Evolutionary conservation across 2,797 vertebrate species (phyloP), one percentile per base, ranked within the genome.

Genomic region (Eulemur albifrons): DNA sequence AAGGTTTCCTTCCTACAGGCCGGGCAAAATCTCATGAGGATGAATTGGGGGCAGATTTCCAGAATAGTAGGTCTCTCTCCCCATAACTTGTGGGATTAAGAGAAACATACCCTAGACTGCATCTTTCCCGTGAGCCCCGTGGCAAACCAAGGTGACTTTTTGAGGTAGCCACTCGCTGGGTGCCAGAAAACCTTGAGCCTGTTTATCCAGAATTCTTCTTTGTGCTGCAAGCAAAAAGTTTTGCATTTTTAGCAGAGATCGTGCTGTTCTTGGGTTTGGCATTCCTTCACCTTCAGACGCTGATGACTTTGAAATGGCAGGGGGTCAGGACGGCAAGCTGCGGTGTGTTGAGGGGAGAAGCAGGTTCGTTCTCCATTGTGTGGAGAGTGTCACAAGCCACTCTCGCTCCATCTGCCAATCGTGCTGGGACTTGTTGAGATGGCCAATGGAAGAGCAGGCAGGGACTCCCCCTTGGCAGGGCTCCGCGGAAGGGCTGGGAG

Each of bases 271-370:
- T 18, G 82, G 9, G 2, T 82, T 87, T 92, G 77, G 32, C 69
- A 95, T 30, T 79, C 20, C 9, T 18, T 59, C 35, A 38, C 40
- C 23, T 21, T 21, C 27, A 57, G 30, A 90, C 38, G 52, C 23
- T 25, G 27, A 43, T 95, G 93, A 94, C 79, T 94, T 94, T 96
- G 97, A 90, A 90, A 88, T 18, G 50, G 54, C 80, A 72, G 7
- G 8, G 70, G 32, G 25, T 86, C 63, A 40, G 12, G 73, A 61
- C 35, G 48, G 69, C 25, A 27, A n/a, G 15, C 63, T 18, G 63
- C 32, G 17, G 32, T 65, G 32, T 65, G 61, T 7, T 15, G 61
- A 65, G 30, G 30, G 32, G 30, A 90, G 85, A 70, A 82, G 72
- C 48, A 32, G 15, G 10, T 63, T 83, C 82, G 81, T 87, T 73